phyloP scores from a whole-genome alignment of 2,113 vertebrate genomes.

The Pongo abelii region DNA sequence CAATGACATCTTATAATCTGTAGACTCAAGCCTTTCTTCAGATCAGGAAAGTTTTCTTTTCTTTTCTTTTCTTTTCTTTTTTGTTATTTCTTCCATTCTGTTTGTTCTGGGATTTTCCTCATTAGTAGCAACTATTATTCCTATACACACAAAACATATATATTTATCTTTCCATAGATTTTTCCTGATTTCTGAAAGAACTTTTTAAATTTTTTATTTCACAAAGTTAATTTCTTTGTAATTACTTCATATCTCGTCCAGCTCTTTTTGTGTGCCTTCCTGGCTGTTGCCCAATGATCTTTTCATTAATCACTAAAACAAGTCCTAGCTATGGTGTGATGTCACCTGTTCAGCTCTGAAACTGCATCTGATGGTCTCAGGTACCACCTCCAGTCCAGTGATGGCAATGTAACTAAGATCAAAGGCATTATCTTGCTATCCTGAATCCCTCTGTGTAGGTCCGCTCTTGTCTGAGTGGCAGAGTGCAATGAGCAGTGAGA shows the following conservation, averaged over 20 bases:
- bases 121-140: not conserved
- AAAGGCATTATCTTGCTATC: not conserved
- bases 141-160: not conserved
- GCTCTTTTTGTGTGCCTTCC: constrained; percentile 27
- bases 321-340: not conserved
- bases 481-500: not conserved
- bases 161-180: not conserved
- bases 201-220: not conserved
- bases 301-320: not conserved
- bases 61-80: not conserved
- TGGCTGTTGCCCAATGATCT: not conserved
- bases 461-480: not conserved
- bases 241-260: not conserved
- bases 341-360: not conserved
- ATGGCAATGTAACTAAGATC: not conserved
- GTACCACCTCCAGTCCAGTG: not conserved
- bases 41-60: not conserved
- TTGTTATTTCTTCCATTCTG: not conserved
- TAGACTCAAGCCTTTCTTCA: not conserved
- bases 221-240: not conserved
- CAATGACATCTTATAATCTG: not conserved
- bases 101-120: constrained; percentile 37
- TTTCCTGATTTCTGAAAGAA: not conserved
- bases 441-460: not conserved
- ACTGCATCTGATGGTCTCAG: not conserved